Base-by-base conservation (phyloP, 2,113 vertebrate species). In the Mustelus asterias region DNA sequence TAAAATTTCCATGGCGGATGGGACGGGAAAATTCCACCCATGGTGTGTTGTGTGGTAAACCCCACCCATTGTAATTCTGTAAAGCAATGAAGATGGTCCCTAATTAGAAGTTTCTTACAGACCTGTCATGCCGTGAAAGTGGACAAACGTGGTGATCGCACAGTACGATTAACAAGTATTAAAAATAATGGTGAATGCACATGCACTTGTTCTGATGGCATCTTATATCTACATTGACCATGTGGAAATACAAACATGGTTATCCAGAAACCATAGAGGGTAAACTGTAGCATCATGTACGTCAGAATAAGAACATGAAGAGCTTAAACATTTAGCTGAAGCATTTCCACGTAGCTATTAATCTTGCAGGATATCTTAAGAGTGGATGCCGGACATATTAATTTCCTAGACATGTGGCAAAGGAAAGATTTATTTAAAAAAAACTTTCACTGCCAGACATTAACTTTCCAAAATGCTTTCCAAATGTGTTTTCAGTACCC, bases 401-500 rank as follows among this genome's bases (percentile, higher is more conserved):
- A 72, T 72, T 1, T 22, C 8, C 14, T 8, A 70, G 69, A 72
- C 41, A 54, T 95, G 26, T 95, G 41, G 69, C 69, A 72, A 95
- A 44, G 37, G 41, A 76, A 54, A 54, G 67, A 72, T 76, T 54
- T 95, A 95, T 72, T 95, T 7, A 33, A 54, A 13, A 95, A 48
- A 94, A 69, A 67, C 33, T 58, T 37, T 94, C 24, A 69, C 69
- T 95, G 67, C 41, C 41, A 72, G 48, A 54, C 41, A 76, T 44
- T 95, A 95, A 95, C 24, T 95, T 95, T 72, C 41, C 94, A 95
- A 95, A 95, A 95, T 95, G 67, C 58, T 90, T 90, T 90, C 88
- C 88, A 90, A 90, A 90, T 90, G 88, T 60, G 60, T 8, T 90
- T 60, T 90, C 44, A 60, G 54, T 86, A n/a, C 88, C 14, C 41